Conservation (phyloP, 2,113 vertebrate species). For the Arothron firmamentum region DNA sequence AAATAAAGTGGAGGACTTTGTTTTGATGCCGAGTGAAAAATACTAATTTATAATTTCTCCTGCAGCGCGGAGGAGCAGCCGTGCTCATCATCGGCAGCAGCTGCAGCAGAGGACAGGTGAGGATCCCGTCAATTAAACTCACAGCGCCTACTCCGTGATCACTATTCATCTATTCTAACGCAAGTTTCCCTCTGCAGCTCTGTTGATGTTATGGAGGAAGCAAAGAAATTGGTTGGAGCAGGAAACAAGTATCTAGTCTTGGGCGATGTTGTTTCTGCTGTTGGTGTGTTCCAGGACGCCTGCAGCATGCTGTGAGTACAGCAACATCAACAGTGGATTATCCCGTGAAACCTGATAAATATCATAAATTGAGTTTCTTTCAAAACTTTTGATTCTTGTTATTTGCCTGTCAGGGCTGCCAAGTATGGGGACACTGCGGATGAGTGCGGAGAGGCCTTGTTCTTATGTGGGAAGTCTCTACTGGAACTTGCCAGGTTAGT, state of each 20-base stretch:
- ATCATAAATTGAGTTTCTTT: not conserved
- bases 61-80: constrained; percentile 73
- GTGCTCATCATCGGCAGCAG: constrained; percentile 65
- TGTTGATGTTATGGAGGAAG: constrained; percentile 85
- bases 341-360: not conserved
- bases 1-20: not conserved
- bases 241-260: constrained; percentile 94
- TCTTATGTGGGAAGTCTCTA: constrained; percentile 93
- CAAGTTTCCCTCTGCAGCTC: constrained; percentile 47
- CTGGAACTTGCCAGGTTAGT: constrained; percentile 89
- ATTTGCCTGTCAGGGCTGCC: constrained; percentile 76
- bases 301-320: constrained; percentile 90
- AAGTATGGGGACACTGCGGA: constrained; percentile 93
- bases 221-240: constrained; percentile 90
- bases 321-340: not conserved
- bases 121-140: not conserved
- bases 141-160: too few relatives aligned
- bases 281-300: constrained; percentile 92
- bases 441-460: constrained; percentile 95
- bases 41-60: not conserved
- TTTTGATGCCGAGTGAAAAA: not conserved
- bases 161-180: not conserved
- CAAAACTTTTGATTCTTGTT: not conserved
- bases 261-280: constrained; percentile 91
- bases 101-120: constrained; percentile 61